Conservation (phyloP, 2,113 vertebrate genomes). For the Edolisoma coerulescens region DNA sequence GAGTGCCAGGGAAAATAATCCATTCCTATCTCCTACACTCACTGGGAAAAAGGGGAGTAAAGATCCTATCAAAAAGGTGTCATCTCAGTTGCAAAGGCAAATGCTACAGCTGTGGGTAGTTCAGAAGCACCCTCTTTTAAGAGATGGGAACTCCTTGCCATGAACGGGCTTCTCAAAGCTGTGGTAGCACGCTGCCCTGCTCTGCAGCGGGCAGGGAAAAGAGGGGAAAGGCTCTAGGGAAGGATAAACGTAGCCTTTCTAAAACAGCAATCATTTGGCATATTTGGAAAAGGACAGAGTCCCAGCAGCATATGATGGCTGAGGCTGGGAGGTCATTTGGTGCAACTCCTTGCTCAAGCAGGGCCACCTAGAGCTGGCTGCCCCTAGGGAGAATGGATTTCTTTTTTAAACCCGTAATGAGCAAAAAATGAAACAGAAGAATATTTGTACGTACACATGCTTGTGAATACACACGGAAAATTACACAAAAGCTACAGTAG, state of each 20-base stretch:
- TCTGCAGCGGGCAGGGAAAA: neutral
- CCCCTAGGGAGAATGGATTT: neutral
- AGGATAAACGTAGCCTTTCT: neutral
- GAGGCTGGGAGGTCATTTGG: neutral
- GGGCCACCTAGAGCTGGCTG: neutral
- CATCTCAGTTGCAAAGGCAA: neutral
- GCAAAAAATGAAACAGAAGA: neutral
- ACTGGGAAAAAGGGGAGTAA: neutral
- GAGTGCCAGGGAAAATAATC: neutral
- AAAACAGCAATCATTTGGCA: neutral
- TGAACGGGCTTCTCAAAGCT: neutral
- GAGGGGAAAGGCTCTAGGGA: neutral
- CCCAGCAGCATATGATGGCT: neutral
- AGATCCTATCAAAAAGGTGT: neutral
- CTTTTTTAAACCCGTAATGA: neutral
- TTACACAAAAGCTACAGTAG: neutral
- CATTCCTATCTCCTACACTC: neutral
- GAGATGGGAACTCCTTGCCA: neutral
- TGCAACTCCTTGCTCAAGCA: neutral
- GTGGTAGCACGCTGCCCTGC: rapidly evolving
- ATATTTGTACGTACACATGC: neutral
- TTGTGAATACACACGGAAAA: neutral
- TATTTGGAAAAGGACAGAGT: neutral
- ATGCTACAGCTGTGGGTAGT: neutral
- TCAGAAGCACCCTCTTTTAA: neutral